Evolutionary conservation across 2,888 invertebrate genomes (phyloP).

Genomic region (Eupithecia pulchellata): DNA sequence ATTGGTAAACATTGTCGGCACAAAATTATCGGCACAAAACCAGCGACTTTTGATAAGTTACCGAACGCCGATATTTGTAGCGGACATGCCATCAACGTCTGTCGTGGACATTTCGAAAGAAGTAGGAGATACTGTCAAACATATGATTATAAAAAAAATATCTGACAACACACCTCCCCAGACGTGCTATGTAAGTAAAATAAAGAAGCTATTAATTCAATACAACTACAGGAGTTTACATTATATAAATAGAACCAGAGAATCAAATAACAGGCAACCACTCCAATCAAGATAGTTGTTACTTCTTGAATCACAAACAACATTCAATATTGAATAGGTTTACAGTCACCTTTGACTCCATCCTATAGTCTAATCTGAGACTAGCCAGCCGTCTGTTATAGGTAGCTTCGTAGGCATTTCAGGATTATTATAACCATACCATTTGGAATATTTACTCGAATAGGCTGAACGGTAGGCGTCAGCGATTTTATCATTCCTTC

Average conservation of each 20-base stretch:
- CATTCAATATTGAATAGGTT: conserved; percentile 5
- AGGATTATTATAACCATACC: conserved; percentile 25
- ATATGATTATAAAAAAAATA: no score
- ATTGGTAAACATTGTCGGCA: neutral
- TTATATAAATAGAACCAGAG: neutral
- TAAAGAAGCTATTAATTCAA: no score
- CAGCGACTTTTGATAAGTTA: neutral
- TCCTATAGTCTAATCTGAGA: conserved; percentile 15
- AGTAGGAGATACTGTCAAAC: no score
- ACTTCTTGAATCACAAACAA: neutral
- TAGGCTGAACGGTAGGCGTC: neutral
- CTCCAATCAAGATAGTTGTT: neutral
- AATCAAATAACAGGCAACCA: neutral
- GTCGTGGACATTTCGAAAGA: no score
- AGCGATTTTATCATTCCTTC: conserved; percentile 7
- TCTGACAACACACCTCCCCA: no score
- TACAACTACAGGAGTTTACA: no score
- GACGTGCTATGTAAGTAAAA: no score
- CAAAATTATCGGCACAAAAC: no score
- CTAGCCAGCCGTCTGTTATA: conserved; percentile 6
- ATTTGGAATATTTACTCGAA: conserved; percentile 13
- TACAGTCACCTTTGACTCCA: conserved; percentile 11
- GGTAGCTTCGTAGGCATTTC: conserved; percentile 11
- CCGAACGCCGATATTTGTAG: neutral
- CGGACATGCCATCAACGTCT: neutral